Conservation (phyloP, 2,797 vertebrate genomes). For the Danio choprae region DNA sequence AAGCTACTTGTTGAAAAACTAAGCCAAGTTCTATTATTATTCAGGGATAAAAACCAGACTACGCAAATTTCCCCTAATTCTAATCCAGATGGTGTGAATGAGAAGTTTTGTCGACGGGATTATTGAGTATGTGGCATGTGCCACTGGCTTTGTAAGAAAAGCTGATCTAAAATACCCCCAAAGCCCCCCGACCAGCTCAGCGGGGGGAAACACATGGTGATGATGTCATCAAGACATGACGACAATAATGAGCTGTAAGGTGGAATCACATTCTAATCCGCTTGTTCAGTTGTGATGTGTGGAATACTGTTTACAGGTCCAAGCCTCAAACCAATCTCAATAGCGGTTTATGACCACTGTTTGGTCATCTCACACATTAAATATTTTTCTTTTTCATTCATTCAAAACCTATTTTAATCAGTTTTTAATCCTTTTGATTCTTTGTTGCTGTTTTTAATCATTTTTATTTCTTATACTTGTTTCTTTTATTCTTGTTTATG, state of each 20-base stretch:
- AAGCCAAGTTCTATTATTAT: background rate
- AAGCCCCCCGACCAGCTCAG: constrained; percentile 39
- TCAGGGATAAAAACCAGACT: constrained; percentile 11
- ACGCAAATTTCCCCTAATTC: constrained; percentile 27
- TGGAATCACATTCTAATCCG: constrained; percentile 57
- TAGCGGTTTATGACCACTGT: too few relatives aligned
- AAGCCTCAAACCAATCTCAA: too few relatives aligned
- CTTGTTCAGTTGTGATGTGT: too few relatives aligned
- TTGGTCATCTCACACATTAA: too few relatives aligned
- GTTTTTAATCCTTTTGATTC: too few relatives aligned
- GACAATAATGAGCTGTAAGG: constrained; percentile 48
- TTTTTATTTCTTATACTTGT: too few relatives aligned
- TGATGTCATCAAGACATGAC: constrained; percentile 62
- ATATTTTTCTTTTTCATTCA: too few relatives aligned
- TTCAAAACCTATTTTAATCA: too few relatives aligned
- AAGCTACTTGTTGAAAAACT: constrained; percentile 15
- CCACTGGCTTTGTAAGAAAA: constrained; percentile 8
- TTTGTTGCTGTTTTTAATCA: too few relatives aligned
- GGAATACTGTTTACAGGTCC: too few relatives aligned
- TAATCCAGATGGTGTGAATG: constrained; percentile 36
- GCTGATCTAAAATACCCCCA: constrained; percentile 12
- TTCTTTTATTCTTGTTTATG: too few relatives aligned
- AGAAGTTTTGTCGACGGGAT: constrained; percentile 19
- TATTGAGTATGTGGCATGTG: constrained; percentile 19
- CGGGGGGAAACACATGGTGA: constrained; percentile 44